A percentile compares a stretch with the other conserved stretches of the same genome.
Evolutionary conservation across 2,888 invertebrate genomes (phyloP).

Genomic region (Epinotia demarniana): DNA sequence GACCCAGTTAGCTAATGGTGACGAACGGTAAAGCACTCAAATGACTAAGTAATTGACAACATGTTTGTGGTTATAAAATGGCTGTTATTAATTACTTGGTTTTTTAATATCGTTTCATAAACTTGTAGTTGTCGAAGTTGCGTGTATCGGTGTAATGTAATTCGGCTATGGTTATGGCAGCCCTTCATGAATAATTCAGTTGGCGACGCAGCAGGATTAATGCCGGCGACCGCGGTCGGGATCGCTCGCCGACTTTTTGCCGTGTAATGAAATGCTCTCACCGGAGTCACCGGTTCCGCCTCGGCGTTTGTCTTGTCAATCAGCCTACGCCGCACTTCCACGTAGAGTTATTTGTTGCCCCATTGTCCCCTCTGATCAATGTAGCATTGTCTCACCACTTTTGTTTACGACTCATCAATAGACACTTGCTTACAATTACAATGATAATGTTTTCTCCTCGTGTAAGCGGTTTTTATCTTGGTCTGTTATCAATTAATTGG

Average conservation of each 20-base stretch:
- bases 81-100: constrained; percentile 31
- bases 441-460: constrained; percentile 67
- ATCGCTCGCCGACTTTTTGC: constrained; percentile 66
- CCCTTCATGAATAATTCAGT: constrained; percentile 74
- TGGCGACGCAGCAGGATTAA: constrained; percentile 65
- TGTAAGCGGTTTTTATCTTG: constrained; percentile 52
- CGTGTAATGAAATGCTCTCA: constrained; percentile 74
- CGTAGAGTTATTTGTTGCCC: constrained; percentile 78
- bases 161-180: constrained; percentile 45
- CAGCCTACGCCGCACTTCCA: constrained; percentile 71
- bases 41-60: constrained; percentile 63
- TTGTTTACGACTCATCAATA: constrained; percentile 77
- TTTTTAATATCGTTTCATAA: constrained; percentile 23
- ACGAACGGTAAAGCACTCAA: constrained; percentile 59
- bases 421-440: constrained; percentile 70
- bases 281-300: constrained; percentile 66
- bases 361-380: constrained; percentile 77
- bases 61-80: constrained; percentile 34
- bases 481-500: constrained; percentile 12
- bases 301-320: constrained; percentile 80
- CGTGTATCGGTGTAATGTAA: constrained; percentile 17
- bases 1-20: constrained; percentile 56
- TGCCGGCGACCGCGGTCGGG: constrained; percentile 53
- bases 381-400: constrained; percentile 77
- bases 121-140: constrained; percentile 12